phyloP scores from a whole-genome alignment of 1,140 invertebrate genomes.

The Tetranychus cinnabarinus region DNA sequence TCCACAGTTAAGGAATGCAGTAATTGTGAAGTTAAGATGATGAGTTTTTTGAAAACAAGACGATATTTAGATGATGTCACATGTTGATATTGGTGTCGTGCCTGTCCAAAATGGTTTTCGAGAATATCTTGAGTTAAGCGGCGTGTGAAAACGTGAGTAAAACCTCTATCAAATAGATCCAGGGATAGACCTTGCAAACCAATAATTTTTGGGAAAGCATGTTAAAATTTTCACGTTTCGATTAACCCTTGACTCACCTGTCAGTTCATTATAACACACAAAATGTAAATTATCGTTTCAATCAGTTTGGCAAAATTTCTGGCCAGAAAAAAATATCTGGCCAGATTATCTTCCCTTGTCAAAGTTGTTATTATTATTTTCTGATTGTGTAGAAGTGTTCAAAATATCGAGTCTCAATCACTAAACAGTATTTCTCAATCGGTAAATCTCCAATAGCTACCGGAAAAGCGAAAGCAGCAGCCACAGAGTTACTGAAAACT shows the following conservation, averaged over 20 bases:
- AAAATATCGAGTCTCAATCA: background rate
- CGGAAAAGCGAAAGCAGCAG: background rate
- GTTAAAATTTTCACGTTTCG: background rate
- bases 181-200: background rate
- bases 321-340: background rate
- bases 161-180: background rate
- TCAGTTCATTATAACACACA: background rate
- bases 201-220: background rate
- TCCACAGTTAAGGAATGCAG: background rate
- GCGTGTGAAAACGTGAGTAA: background rate
- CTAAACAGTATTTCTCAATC: background rate
- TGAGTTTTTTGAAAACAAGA: background rate
- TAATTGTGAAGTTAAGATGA: background rate
- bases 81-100: background rate
- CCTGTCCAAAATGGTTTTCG: background rate
- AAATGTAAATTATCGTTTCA: background rate
- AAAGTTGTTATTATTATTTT: background rate
- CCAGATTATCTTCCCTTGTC: background rate
- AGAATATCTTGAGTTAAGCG: background rate
- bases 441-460: background rate
- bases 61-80: background rate
- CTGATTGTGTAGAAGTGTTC: background rate
- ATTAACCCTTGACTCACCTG: background rate
- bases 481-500: background rate
- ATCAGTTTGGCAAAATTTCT: background rate